These are phyloP conservation scores for Frieseomelitta varia DNA, from an alignment of 1,140 invertebrate genomes.

Conservation along the genomic window DNA sequence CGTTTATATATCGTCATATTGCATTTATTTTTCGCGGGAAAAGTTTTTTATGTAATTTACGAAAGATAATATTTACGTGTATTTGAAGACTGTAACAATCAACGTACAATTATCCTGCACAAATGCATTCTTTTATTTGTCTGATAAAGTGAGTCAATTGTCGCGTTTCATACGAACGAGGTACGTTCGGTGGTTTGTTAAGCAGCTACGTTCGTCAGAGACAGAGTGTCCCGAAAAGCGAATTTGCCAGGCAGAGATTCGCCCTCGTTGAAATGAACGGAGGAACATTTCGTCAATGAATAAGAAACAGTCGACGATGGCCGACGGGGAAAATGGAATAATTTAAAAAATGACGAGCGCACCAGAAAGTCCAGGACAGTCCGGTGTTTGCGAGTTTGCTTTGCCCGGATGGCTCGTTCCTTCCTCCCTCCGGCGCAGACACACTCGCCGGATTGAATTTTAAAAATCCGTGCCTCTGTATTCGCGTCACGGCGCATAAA, in stretches of 20 bases:
- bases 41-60: not conserved
- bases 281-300: not conserved
- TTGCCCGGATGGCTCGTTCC: not conserved
- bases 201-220: not conserved
- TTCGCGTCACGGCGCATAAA: conserved; percentile 25
- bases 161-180: not conserved
- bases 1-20: not conserved
- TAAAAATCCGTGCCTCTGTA: conserved; percentile 31
- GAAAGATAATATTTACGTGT: not conserved
- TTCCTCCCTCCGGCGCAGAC: not conserved
- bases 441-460: conserved; percentile 44
- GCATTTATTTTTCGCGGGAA: not conserved
- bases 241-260: not conserved
- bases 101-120: not conserved
- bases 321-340: conserved; percentile 11
- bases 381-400: conserved; percentile 1
- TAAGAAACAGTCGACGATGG: not conserved
- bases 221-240: not conserved
- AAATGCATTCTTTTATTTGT: not conserved
- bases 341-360: conserved; percentile 3
- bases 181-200: not conserved
- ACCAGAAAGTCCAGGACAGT: not conserved
- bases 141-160: not conserved
- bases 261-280: not conserved
- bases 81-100: not conserved